phyloP scores from a whole-genome alignment of 2,888 invertebrate species.

The Megaustenia siamemsis region DNA sequence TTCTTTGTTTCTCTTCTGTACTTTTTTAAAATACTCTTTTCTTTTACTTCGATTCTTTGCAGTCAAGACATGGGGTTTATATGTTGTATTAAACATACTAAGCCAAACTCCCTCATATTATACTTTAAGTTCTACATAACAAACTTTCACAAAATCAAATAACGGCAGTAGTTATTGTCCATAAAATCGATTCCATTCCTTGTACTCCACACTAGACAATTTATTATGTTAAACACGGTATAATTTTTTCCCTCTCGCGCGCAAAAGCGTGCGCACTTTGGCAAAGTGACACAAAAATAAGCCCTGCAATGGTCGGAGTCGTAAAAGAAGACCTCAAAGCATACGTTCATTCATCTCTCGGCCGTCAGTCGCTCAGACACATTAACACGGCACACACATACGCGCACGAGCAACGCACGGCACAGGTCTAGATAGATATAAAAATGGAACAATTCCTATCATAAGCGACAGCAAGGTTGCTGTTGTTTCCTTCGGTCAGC shows the following conservation, averaged over 20 bases:
- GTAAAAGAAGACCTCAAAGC: slow-evolving; percentile 8
- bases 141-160: background rate
- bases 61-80: background rate
- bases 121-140: background rate
- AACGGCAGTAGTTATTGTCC: background rate
- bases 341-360: background rate
- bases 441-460: background rate
- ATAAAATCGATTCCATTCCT: no score
- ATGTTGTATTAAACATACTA: background rate
- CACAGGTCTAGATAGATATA: background rate
- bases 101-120: background rate
- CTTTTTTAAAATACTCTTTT: no score
- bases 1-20: no score
- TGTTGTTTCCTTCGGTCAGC: background rate
- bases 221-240: background rate
- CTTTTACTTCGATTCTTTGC: no score
- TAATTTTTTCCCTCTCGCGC: background rate
- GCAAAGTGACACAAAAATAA: slow-evolving; percentile 20
- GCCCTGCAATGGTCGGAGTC: background rate
- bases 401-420: background rate
- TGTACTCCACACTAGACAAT: no score
- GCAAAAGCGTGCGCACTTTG: slow-evolving; percentile 11
- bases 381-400: background rate
- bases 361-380: slow-evolving; percentile 2
- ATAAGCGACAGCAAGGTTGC: background rate